Evolutionary conservation across 2,888 invertebrate genomes (phyloP).

Genomic region (Cybosia mesomella): DNA sequence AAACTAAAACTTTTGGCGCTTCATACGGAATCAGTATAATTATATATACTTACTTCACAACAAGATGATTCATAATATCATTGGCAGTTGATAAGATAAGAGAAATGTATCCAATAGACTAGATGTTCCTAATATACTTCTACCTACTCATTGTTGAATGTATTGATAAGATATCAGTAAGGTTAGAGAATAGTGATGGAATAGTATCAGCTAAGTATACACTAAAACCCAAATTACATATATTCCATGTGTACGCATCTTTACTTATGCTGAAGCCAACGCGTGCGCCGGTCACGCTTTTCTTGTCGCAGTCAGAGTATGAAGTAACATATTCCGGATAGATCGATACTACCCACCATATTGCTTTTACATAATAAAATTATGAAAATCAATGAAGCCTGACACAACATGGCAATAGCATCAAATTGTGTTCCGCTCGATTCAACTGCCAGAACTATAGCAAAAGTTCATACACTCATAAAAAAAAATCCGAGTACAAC

Average conservation of each 20-base stretch:
- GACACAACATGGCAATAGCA: constrained; percentile 19
- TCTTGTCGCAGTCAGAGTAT: constrained; percentile 36
- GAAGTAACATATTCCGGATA: constrained; percentile 32
- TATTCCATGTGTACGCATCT: constrained; percentile 30
- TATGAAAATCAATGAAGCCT: constrained; percentile 47
- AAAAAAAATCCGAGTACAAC: constrained; percentile 14
- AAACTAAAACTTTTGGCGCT: not conserved
- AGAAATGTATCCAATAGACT: not conserved
- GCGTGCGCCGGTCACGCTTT: constrained; percentile 40
- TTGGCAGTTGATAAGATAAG: not conserved
- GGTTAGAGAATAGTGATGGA: not conserved
- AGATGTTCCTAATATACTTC: not conserved
- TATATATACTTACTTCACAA: not conserved
- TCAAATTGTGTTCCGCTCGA: constrained; percentile 32
- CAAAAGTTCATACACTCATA: constrained; percentile 14
- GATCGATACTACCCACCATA: constrained; percentile 23
- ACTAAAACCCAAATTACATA: not conserved
- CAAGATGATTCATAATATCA: not conserved
- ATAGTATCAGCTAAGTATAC: not conserved
- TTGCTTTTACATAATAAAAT: constrained; percentile 27
- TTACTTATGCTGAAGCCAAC: constrained; percentile 31
- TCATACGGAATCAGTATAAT: not conserved
- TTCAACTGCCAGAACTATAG: constrained; percentile 30
- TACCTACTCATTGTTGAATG: not conserved
- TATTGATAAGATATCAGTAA: not conserved